Percentiles rank a stretch among this genome's conserved stretches.
Conservation (phyloP, 2,113 vertebrate genomes). For the Phalacrocorax brasilianus region DNA sequence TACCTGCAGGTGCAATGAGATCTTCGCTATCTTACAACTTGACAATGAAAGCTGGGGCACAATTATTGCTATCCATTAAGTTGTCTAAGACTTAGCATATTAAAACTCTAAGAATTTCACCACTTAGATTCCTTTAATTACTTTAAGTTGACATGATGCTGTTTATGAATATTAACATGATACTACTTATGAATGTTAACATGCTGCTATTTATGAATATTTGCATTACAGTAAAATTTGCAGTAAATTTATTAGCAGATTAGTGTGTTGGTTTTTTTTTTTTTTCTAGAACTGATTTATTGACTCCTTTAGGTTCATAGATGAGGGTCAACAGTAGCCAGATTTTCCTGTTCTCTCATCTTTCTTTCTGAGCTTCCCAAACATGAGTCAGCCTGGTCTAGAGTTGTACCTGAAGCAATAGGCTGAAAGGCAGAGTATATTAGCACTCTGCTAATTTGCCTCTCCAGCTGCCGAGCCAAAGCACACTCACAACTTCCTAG, state of each 20-base stretch:
- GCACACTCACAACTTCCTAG: not conserved
- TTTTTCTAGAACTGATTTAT: not conserved
- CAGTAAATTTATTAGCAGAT: not conserved
- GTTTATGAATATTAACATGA: not conserved
- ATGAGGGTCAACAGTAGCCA: not conserved
- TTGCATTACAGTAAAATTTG: not conserved
- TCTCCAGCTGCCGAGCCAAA: not conserved
- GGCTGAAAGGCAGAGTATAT: not conserved
- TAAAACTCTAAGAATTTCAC: conserved; percentile 7
- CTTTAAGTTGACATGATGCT: not conserved
- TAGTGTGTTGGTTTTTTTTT: not conserved
- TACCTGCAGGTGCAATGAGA: not conserved
- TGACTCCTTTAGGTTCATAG: not conserved
- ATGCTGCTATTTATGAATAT: not conserved
- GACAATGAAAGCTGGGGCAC: not conserved
- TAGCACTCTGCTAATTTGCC: conserved; percentile 9
- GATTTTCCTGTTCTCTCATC: not conserved
- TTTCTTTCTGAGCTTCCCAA: not conserved
- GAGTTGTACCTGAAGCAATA: not conserved
- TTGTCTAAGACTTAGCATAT: not conserved
- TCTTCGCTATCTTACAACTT: not conserved
- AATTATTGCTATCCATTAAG: not conserved
- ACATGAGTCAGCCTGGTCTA: not conserved
- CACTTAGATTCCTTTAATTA: not conserved
- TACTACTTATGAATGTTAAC: conserved; percentile 1